phyloP scores from a whole-genome alignment of 2,113 vertebrate genomes.

The Charina bottae region DNA sequence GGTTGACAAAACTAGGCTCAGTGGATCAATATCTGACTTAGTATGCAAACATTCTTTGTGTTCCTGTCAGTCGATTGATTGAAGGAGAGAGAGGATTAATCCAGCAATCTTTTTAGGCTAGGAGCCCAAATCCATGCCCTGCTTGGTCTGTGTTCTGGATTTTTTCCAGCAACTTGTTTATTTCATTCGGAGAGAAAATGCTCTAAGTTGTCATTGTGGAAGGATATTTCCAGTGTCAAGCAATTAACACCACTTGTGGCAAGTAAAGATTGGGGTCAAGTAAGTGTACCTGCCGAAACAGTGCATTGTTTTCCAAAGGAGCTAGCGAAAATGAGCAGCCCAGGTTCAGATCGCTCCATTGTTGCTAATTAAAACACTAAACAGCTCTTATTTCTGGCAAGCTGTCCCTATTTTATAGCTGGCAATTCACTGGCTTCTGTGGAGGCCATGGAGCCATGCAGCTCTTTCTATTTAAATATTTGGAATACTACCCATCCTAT shows the following conservation, averaged over 20 bases:
- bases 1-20: background rate
- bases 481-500: background rate
- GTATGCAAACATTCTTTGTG: background rate
- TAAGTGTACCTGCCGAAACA: constrained; percentile 35
- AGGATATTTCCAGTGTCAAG: constrained; percentile 6
- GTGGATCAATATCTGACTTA: background rate
- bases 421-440: background rate
- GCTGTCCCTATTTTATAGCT: background rate
- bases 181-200: constrained; percentile 23
- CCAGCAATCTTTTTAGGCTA: background rate
- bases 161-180: background rate
- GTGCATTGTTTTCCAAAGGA: constrained; percentile 19
- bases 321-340: background rate
- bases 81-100: background rate
- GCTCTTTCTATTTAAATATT: background rate
- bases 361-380: background rate
- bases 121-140: background rate
- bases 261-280: constrained; percentile 23
- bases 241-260: constrained; percentile 21
- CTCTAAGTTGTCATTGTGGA: constrained; percentile 1
- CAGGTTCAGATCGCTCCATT: background rate
- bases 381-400: background rate
- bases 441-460: background rate
- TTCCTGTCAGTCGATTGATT: background rate
- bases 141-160: constrained; percentile 4